Conservation (phyloP, 92 coral and sea anemone species). For the Zoanthus solanderi region DNA sequence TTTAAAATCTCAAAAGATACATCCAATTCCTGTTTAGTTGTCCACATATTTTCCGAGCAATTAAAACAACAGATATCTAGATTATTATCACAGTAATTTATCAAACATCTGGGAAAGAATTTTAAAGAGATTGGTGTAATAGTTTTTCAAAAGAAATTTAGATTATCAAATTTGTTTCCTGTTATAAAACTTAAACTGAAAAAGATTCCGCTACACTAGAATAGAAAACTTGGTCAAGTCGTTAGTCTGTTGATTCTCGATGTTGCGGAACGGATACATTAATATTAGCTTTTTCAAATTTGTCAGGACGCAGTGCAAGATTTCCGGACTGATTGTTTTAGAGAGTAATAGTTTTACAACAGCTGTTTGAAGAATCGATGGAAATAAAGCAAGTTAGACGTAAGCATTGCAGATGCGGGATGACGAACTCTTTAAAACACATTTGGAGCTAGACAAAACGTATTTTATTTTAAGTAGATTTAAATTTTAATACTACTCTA, state of each 20-base stretch:
- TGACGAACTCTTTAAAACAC: not conserved
- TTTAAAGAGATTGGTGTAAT: not conserved
- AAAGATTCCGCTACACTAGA: not conserved
- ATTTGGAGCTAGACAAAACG: not conserved
- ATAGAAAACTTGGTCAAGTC: not conserved
- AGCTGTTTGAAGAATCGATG: not conserved
- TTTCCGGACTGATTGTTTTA: not conserved
- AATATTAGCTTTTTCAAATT: not conserved
- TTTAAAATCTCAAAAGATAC: not conserved
- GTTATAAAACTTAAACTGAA: no score
- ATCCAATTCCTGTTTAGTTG: not conserved
- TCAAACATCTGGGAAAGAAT: not conserved
- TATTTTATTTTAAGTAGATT: not conserved
- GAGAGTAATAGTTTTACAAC: not conserved
- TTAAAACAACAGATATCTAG: conserved; percentile 10
- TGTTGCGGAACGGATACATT: conserved; percentile 2
- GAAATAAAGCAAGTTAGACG: no score
- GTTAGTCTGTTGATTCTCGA: no score
- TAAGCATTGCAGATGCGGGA: not conserved
- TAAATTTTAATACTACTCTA: not conserved
- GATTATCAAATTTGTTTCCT: not conserved
- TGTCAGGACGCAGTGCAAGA: not conserved
- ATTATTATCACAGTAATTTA: not conserved
- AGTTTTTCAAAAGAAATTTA: not conserved
- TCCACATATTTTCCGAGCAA: not conserved